Evolutionary conservation across 2,113 vertebrate species (phyloP).

Genomic region (Corythoichthys haematopterus): DNA sequence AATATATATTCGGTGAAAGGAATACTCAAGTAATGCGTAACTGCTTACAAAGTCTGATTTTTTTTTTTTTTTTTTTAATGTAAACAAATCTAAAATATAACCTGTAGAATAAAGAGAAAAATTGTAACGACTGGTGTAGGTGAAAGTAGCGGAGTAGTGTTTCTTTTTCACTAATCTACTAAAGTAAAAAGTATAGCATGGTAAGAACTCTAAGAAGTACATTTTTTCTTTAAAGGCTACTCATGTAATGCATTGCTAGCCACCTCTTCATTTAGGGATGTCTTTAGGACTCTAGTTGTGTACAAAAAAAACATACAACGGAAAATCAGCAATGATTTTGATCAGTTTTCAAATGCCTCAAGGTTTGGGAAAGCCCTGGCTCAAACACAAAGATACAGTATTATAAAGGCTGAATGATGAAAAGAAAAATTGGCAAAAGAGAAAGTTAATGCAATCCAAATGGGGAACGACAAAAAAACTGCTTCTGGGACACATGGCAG

Average conservation of each 20-base stretch:
- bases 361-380: conserved; percentile 40
- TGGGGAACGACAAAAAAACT: conserved; percentile 51
- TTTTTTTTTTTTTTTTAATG: no score
- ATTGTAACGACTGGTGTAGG: no score
- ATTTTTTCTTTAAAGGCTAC: no score
- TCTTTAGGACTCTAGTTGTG: background rate
- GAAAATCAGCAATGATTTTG: conserved; percentile 23
- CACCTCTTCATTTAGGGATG: background rate
- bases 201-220: no score
- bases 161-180: no score
- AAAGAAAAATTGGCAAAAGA: conserved; percentile 52
- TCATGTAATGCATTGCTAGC: background rate
- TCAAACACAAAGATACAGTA: conserved; percentile 55
- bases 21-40: no score
- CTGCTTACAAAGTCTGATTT: no score
- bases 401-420: conserved; percentile 55
- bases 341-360: conserved; percentile 45
- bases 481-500: conserved; percentile 41
- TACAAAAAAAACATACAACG: conserved; percentile 18
- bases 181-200: no score
- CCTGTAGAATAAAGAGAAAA: no score
- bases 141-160: no score
- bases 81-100: no score
- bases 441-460: conserved; percentile 59
- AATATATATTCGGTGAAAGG: no score